These are phyloP conservation scores for Spodoptera littoralis DNA, from an alignment of 2,888 invertebrate species.

Conservation along the genomic window DNA sequence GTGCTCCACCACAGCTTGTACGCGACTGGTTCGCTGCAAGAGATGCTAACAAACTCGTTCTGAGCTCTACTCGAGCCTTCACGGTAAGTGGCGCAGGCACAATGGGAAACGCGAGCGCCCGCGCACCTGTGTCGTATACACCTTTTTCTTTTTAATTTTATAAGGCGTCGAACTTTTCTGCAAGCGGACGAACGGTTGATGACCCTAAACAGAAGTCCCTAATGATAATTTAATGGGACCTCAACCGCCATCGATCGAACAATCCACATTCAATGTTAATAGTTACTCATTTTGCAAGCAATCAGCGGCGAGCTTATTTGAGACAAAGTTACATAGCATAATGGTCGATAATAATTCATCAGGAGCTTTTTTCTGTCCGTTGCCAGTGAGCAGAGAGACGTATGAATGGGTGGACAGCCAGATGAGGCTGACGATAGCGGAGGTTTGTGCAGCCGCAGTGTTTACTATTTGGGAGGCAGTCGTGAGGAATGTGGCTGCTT, in stretches of 20 bases:
- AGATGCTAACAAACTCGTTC: slow-evolving; percentile 69
- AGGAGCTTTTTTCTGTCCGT: slow-evolving; percentile 56
- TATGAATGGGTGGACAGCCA: slow-evolving; percentile 68
- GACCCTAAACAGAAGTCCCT: slow-evolving; percentile 68
- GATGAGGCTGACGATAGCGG: slow-evolving; percentile 57
- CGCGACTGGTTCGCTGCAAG: slow-evolving; percentile 63
- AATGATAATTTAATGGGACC: slow-evolving; percentile 63
- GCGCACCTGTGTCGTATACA: slow-evolving; percentile 81
- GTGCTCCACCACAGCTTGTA: slow-evolving; percentile 58
- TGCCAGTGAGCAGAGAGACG: slow-evolving; percentile 61
- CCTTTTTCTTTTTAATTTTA: slow-evolving; percentile 74
- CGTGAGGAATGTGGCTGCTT: slow-evolving; percentile 63
- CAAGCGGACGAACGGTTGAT: slow-evolving; percentile 74
- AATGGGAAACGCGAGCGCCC: slow-evolving; percentile 80
- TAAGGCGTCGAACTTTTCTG: slow-evolving; percentile 80
- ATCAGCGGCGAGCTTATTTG: slow-evolving; percentile 52
- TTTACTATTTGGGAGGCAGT: slow-evolving; percentile 56
- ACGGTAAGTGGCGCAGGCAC: slow-evolving; percentile 71
- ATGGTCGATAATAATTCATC: slow-evolving; percentile 67
- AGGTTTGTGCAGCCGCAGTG: slow-evolving; percentile 57
- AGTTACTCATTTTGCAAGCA: slow-evolving; percentile 53
- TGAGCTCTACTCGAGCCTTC: slow-evolving; percentile 60
- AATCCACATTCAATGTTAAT: slow-evolving; percentile 64
- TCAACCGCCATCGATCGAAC: slow-evolving; percentile 52
- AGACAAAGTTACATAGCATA: slow-evolving; percentile 52